Base-by-base conservation (phyloP, 2,888 invertebrate genomes). In the Scaeva pyrastri region DNA sequence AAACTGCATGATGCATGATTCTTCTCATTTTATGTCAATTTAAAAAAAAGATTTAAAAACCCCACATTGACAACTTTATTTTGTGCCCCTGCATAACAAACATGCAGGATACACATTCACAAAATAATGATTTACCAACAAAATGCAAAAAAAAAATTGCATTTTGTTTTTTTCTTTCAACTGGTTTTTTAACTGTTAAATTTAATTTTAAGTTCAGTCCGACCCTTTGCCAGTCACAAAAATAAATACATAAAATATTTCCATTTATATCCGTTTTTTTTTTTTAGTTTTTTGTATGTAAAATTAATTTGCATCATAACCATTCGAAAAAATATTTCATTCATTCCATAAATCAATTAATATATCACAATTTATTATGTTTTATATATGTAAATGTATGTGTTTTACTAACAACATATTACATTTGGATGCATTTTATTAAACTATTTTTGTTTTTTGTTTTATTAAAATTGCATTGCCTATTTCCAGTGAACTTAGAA, bases 341-440 rank as follows among this genome's bases (percentile, higher is more conserved):
- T 72, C 76, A 81, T 76, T 77, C 77, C 48, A 64, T 70, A 74
- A 79, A 64, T 58, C 84, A 71, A 66, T 41, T 66, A 60, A 73
- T 74, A 64, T 84, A 84, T 84, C 84, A 84, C 84, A 84, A 79
- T 43, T 84, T 79, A 74, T 74, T 31, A 78, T 83, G 60, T 16
- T 41, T 68, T 58, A 70, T 52, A 70, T 60, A 70, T 52, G 60
- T 60, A 41, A 19, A 52, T 50, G 41, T 41, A 41, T 52, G 23
- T 58, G 41, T 62, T 62, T 62, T 41, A 21, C 41, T 8, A 41
- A 41, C 45, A 64, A 31, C 66, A 66, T 31, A 66, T 64, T 16
- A 31, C 14, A 19, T 45, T 64, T 66, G 19, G 23, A 43, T 62
- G 41, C 23, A 62, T 43, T 48, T 66, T 19, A n/a, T 66, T 66